Base-by-base conservation (phyloP, 2,113 vertebrate genomes). In the Pedionomus torquatus region DNA sequence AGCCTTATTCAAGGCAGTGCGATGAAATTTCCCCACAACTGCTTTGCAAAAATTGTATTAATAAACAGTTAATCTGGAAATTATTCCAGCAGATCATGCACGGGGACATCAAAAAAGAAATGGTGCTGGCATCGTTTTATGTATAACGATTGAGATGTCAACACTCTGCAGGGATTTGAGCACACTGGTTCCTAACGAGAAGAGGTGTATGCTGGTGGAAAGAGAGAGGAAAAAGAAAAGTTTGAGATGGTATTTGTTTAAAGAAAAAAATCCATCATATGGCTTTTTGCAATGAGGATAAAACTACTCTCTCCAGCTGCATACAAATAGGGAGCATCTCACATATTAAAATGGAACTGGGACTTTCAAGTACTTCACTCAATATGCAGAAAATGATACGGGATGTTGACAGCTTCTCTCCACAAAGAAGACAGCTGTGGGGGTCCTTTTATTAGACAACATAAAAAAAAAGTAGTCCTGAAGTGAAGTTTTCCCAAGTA, bases 301-400 rank as follows among this genome's bases (percentile, higher is more conserved):
- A 91, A 92, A 84, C 85, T 90, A 33, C 69, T 89, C 72, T 95
- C 89, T 91, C 64, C 80, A 93, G 91, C 92, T 95, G 94, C 95
- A 96, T 95, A 95, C 89, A 94, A 95, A 97, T 91, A 55, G 93
- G 79, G 33, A 95, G 60, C 46, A 58, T 83, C 87, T 94, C 85
- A 35, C 58, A 77, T 95, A 97, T 96, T 95, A 95, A 95, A 95
- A 96, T 94, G 95, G 93, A 95, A 91, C 93, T 94, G 90, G 90
- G 90, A 93, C 93, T 94, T 96, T 77, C 89, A 96, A 95, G 76
- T 87, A 81, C 76, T 94, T 95, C 87, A 87, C 89, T 97, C 95
- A 92, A 80, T 70, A 95, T 95, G 90, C 90, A 90, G 87, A 94
- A 97, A 93, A 95, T 92, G 5, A 79, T 93, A 74, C 66, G 91